Conservation (phyloP, 2,113 vertebrate genomes). For the Brachyistius frenatus region DNA sequence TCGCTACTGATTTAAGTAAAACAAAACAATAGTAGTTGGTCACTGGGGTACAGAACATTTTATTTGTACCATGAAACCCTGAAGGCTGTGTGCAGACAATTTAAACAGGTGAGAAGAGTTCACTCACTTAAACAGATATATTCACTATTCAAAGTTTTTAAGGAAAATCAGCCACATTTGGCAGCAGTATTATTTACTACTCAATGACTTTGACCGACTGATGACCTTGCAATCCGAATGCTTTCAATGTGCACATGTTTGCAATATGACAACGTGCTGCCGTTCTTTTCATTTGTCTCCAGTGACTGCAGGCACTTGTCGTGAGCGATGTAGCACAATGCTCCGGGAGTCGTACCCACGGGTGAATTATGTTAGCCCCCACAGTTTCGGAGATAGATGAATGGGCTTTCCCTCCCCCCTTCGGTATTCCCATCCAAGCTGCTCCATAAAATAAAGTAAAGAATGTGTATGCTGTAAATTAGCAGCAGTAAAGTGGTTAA, state of each 20-base stretch:
- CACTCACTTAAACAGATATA: background rate
- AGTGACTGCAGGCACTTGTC: constrained; percentile 49
- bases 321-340: constrained; percentile 47
- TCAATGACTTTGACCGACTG: background rate
- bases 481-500: background rate
- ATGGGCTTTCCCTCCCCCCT: constrained; percentile 40
- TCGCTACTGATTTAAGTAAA: too few relatives aligned
- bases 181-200: background rate
- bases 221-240: background rate
- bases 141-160: background rate
- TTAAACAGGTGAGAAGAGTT: too few relatives aligned
- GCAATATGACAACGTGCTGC: background rate
- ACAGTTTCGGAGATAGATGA: constrained; percentile 64
- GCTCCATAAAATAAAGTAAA: constrained; percentile 1
- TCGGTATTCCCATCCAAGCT: constrained; percentile 24
- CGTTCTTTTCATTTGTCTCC: background rate
- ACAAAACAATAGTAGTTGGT: too few relatives aligned
- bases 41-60: too few relatives aligned
- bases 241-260: constrained; percentile 5
- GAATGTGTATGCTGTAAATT: background rate
- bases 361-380: constrained; percentile 56
- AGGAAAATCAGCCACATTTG: too few relatives aligned
- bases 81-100: too few relatives aligned
- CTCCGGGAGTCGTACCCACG: constrained; percentile 40
- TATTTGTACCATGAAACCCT: too few relatives aligned